Evolutionary conservation across 1,140 invertebrate species (phyloP).

Genomic region (Lycorma delicatula): DNA sequence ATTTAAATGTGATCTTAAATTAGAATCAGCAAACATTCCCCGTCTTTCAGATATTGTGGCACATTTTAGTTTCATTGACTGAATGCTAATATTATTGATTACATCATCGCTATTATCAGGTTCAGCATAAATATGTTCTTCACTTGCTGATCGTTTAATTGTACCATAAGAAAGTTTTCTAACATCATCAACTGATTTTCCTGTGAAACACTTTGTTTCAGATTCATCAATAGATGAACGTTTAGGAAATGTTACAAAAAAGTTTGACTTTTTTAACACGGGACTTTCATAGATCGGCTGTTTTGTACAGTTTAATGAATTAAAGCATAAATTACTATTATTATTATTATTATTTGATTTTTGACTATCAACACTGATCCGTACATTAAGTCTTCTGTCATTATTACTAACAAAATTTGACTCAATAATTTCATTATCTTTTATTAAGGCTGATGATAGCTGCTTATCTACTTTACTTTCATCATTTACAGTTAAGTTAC

Average conservation of each 20-base stretch:
- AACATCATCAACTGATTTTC: too few relatives aligned
- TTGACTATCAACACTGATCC: too few relatives aligned
- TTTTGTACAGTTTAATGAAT: background rate
- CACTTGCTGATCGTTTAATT: slow-evolving; percentile 3
- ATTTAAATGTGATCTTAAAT: too few relatives aligned
- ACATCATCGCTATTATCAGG: slow-evolving; percentile 1
- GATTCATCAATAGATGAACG: too few relatives aligned
- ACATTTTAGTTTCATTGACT: too few relatives aligned
- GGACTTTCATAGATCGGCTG: background rate
- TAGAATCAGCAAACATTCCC: too few relatives aligned
- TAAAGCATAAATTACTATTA: background rate
- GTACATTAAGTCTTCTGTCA: too few relatives aligned
- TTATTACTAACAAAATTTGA: too few relatives aligned
- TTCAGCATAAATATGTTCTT: slow-evolving; percentile 21
- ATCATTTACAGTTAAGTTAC: background rate
- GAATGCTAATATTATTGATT: too few relatives aligned
- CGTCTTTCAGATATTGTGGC: too few relatives aligned
- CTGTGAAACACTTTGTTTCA: too few relatives aligned
- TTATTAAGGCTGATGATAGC: background rate
- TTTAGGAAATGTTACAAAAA: background rate
- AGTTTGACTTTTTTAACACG: background rate
- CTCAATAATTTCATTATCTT: too few relatives aligned
- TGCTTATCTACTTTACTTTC: background rate
- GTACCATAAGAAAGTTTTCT: background rate
- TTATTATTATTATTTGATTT: background rate